Evolutionary conservation across 2,797 vertebrate genomes (phyloP).

Genomic region (Tenualosa thibaudeaui): DNA sequence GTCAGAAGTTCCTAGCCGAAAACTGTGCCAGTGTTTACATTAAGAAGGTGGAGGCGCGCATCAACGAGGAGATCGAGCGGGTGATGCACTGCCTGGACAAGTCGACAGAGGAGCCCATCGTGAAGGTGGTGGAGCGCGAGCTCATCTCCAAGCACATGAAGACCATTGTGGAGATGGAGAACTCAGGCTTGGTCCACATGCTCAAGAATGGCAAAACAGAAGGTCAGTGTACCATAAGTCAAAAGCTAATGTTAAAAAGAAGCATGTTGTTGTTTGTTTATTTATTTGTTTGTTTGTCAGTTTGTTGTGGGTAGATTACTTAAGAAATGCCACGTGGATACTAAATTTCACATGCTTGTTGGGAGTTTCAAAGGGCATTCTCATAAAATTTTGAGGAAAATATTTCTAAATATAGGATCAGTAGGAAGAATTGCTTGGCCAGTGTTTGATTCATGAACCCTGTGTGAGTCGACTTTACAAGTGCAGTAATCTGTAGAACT

Average conservation of each 20-base stretch:
- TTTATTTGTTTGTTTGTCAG: background rate
- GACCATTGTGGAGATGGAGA: constrained; percentile 98
- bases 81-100: constrained; percentile 98
- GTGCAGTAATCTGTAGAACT: no score
- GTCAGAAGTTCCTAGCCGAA: constrained; percentile 97
- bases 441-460: no score
- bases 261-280: background rate
- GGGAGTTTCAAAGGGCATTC: no score
- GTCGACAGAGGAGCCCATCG: constrained; percentile 95
- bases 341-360: no score
- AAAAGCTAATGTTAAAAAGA: background rate
- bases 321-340: no score
- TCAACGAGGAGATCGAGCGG: constrained; percentile 97
- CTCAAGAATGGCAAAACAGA: constrained; percentile 97
- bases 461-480: no score
- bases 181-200: constrained; percentile 96
- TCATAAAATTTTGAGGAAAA: no score
- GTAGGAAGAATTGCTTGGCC: no score
- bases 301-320: background rate
- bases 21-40: constrained; percentile 98
- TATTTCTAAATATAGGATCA: no score
- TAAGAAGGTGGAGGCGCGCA: constrained; percentile 97
- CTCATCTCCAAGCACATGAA: constrained; percentile 99
- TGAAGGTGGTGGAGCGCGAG: constrained; percentile 94
- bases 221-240: constrained; percentile 65